A percentile compares a stretch with the other conserved stretches of the same genome.
Evolutionary conservation across 2,888 invertebrate genomes (phyloP).

Genomic region (Drosophila buzzatii): DNA sequence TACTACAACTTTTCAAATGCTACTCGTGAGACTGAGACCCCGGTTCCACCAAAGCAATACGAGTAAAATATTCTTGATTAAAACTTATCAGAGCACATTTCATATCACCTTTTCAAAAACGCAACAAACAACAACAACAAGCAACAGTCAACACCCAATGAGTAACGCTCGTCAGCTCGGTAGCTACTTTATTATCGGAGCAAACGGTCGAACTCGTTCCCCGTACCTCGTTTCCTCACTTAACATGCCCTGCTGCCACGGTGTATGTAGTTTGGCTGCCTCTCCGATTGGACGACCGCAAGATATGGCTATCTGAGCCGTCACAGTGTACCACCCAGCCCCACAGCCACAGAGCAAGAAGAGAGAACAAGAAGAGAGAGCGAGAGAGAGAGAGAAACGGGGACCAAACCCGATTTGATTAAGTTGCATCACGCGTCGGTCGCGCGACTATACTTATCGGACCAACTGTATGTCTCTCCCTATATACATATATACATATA

Average conservation of each 20-base stretch:
- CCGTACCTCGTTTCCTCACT: conserved; percentile 29
- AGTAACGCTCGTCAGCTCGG: conserved; percentile 64
- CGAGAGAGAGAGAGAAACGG: conserved; percentile 19
- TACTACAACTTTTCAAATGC: conserved; percentile 82
- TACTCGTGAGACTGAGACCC: conserved; percentile 72
- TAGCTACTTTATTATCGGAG: conserved; percentile 73
- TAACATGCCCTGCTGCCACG: conserved; percentile 22
- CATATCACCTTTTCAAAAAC: conserved; percentile 82
- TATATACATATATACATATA: conserved; percentile 2
- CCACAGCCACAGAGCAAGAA: conserved; percentile 52
- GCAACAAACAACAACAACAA: conserved; percentile 54
- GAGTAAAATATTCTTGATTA: conserved; percentile 82
- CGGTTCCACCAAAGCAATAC: conserved; percentile 73
- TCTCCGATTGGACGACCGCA: conserved; percentile 65
- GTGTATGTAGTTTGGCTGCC: conserved; percentile 64
- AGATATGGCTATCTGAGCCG: conserved; percentile 76
- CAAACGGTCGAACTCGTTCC: conserved; percentile 74
- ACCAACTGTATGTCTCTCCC: conserved; percentile 48
- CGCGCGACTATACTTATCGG: conserved; percentile 81
- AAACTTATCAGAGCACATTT: conserved; percentile 82
- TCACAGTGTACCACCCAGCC: conserved; percentile 52
- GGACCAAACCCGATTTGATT: conserved; percentile 69
- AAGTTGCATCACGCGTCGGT: conserved; percentile 74
- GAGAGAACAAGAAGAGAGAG: conserved; percentile 15
- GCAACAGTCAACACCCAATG: conserved; percentile 47